Conservation (phyloP, 2,888 invertebrate genomes). For the Scrobipalpa atriplicella region DNA sequence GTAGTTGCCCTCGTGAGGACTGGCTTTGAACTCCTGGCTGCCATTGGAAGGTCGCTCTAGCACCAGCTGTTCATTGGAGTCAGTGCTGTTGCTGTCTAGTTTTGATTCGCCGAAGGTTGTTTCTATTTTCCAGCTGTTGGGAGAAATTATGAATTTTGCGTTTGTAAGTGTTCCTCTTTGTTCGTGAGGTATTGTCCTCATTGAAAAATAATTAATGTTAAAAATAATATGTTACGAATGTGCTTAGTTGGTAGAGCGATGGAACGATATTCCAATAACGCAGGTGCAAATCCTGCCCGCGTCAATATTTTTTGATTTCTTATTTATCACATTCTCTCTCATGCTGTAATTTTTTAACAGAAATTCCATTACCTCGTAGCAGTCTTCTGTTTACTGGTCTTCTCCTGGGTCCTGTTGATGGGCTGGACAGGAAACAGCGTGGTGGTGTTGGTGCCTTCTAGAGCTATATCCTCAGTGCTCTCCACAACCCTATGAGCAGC, state of each 20-base stretch:
- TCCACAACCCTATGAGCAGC: slow-evolving; percentile 45
- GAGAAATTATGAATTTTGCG: not conserved
- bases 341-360: no score
- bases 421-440: slow-evolving; percentile 59
- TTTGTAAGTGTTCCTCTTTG: not conserved
- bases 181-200: no score
- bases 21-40: slow-evolving; percentile 71
- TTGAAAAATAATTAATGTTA: no score
- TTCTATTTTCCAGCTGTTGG: slow-evolving; percentile 59
- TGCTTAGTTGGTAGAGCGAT: no score
- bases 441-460: slow-evolving; percentile 52
- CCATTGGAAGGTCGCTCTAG: slow-evolving; percentile 35
- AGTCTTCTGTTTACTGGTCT: slow-evolving; percentile 31
- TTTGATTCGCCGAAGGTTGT: slow-evolving; percentile 51
- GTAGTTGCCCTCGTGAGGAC: slow-evolving; percentile 74
- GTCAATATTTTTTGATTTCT: no score
- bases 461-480: slow-evolving; percentile 46
- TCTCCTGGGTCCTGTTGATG: slow-evolving; percentile 36
- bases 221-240: no score
- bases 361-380: slow-evolving; percentile 32
- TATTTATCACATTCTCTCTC: no score
- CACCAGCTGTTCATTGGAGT: slow-evolving; percentile 36
- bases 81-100: slow-evolving; percentile 39
- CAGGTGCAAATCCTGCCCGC: no score
- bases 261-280: no score